phyloP scores from a whole-genome alignment of 2,113 vertebrate species.

The Alligator mississippiensis region DNA sequence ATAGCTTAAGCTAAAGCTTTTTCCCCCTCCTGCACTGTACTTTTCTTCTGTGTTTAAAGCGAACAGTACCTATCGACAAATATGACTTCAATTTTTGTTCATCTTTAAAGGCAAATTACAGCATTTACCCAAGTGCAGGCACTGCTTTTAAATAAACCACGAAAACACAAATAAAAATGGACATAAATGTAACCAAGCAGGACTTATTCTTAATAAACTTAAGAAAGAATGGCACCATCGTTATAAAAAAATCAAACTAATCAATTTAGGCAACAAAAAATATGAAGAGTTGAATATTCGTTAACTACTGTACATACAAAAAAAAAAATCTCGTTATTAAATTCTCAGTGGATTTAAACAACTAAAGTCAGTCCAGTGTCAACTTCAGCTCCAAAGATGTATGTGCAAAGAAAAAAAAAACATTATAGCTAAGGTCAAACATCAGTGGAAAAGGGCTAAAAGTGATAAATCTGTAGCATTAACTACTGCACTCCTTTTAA shows the following conservation, averaged over 20 bases:
- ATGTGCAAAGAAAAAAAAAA: conserved; percentile 18
- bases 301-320: not conserved
- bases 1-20: not conserved
- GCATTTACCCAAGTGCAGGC: conserved; percentile 67
- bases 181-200: conserved; percentile 73
- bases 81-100: conserved; percentile 68
- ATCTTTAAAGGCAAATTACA: conserved; percentile 73
- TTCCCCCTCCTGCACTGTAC: not conserved
- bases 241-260: conserved; percentile 69
- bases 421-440: conserved; percentile 80
- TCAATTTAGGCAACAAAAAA: conserved; percentile 61
- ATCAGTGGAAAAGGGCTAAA: conserved; percentile 74
- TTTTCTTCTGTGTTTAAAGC: conserved; percentile 50
- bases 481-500: conserved; percentile 82
- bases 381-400: not conserved
- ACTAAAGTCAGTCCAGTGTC: conserved; percentile 9
- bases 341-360: conserved; percentile 11
- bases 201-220: conserved; percentile 69
- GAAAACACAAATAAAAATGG: conserved; percentile 72
- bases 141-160: conserved; percentile 79
- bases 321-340: conserved; percentile 26
- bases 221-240: conserved; percentile 60
- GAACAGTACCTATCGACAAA: conserved; percentile 61
- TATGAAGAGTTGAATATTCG: conserved; percentile 23
- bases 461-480: conserved; percentile 83